A percentile compares a stretch with the other conserved stretches of the same genome.
Evolutionary conservation across 2,797 vertebrate species (phyloP).

Genomic region (Centroberyx gerrardi): DNA sequence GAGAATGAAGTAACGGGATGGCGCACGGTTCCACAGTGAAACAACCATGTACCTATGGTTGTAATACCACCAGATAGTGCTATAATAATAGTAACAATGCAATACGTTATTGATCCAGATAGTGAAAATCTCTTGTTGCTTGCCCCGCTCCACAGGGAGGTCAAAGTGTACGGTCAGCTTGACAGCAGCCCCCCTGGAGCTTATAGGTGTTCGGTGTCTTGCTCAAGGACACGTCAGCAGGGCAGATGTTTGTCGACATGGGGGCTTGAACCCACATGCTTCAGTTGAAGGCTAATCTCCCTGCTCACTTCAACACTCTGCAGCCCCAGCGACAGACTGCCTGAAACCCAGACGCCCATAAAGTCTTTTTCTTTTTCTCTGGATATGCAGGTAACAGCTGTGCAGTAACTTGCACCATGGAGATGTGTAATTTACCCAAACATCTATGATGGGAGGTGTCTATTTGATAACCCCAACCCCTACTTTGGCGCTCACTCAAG

Average conservation of each 20-base stretch:
- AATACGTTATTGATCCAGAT: too few relatives aligned
- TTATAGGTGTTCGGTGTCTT: slow-evolving; percentile 4
- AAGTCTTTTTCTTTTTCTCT: too few relatives aligned
- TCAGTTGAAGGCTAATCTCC: too few relatives aligned
- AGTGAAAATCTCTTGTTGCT: too few relatives aligned
- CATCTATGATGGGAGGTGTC: neutral
- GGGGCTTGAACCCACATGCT: neutral
- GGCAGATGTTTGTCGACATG: neutral
- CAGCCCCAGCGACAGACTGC: too few relatives aligned
- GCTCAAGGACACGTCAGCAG: neutral
- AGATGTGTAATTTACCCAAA: neutral
- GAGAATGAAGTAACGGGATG: slow-evolving; percentile 19
- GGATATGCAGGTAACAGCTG: too few relatives aligned
- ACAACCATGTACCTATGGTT: neutral
- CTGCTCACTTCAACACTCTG: too few relatives aligned
- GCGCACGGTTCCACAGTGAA: neutral
- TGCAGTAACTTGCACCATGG: neutral
- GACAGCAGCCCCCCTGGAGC: slow-evolving; percentile 25
- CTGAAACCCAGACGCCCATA: too few relatives aligned
- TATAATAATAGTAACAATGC: too few relatives aligned
- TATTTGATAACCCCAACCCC: neutral
- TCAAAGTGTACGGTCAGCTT: neutral
- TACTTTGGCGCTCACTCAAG: neutral
- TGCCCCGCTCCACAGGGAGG: neutral
- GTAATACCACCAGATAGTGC: neutral